Percentiles rank a stretch among this genome's conserved stretches.
Conservation (phyloP, 2,888 invertebrate species). For the Callosobruchus maculatus region DNA sequence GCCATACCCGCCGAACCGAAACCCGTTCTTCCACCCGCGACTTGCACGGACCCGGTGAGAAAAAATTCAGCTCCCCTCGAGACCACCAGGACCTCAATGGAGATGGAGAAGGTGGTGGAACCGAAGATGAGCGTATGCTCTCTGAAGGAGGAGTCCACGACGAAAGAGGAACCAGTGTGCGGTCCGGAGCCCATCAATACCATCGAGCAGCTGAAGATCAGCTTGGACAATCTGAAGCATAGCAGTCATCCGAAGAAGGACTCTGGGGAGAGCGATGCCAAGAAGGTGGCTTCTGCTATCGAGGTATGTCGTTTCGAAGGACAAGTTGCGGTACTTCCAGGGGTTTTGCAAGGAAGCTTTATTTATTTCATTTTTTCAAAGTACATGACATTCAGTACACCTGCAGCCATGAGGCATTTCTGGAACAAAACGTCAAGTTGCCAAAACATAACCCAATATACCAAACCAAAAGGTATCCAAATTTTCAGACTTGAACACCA, state of each 20-base stretch:
- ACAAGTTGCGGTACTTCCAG: too few species aligned
- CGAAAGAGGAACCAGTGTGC: conserved; percentile 43
- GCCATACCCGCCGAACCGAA: conserved; percentile 11
- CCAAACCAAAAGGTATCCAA: too few species aligned
- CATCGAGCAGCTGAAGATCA: conserved; percentile 56
- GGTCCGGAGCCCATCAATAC: conserved; percentile 54
- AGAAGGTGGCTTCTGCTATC: conserved; percentile 32
- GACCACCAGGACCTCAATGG: conserved; percentile 21
- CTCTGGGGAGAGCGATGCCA: conserved; percentile 26
- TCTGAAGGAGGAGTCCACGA: conserved; percentile 33
- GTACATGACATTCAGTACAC: too few species aligned
- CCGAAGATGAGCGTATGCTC: conserved; percentile 35
- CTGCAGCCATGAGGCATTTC: too few species aligned
- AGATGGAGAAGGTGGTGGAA: conserved; percentile 30
- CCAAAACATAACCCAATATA: too few species aligned
- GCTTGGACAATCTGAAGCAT: conserved; percentile 56
- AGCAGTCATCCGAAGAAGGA: conserved; percentile 49
- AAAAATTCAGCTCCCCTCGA: conserved; percentile 38
- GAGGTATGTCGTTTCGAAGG: conserved; percentile 22
- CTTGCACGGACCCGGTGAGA: conserved; percentile 24
- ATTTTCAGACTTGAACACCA: too few species aligned
- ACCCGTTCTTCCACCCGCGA: conserved; percentile 9
- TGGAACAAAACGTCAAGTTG: too few species aligned
- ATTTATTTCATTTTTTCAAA: too few species aligned
- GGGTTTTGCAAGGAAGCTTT: too few species aligned